A percentile compares a stretch with the other conserved stretches of the same genome.
Evolutionary conservation across 2,888 invertebrate species (phyloP).

Genomic region (Pristionchus japonicus): DNA sequence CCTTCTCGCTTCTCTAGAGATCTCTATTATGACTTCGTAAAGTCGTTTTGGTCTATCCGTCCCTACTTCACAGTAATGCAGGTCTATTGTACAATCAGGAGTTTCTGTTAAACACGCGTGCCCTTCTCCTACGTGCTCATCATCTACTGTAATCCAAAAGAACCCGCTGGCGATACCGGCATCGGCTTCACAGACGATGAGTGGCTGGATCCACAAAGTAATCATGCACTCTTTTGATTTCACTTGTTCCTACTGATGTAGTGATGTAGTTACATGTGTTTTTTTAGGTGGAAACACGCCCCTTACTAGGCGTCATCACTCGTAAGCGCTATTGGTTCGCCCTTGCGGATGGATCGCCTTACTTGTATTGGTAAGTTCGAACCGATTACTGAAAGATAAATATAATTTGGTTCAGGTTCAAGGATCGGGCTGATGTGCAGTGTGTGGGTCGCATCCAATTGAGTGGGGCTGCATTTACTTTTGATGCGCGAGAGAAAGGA

Average conservation of each 20-base stretch:
- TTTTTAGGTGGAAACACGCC: constrained; percentile 59
- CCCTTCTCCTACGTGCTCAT: background rate
- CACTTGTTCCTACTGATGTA: too few relatives aligned
- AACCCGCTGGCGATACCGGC: constrained; percentile 23
- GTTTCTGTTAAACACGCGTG: too few relatives aligned
- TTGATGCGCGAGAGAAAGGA: constrained; percentile 68
- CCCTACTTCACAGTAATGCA: too few relatives aligned
- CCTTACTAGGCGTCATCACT: constrained; percentile 58
- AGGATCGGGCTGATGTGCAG: constrained; percentile 66
- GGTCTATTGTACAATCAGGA: too few relatives aligned
- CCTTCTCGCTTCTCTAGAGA: too few relatives aligned
- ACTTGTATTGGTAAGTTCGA: constrained; percentile 72
- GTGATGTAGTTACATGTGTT: too few relatives aligned
- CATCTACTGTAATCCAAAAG: background rate
- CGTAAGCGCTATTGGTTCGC: constrained; percentile 69
- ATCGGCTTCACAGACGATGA: constrained; percentile 4
- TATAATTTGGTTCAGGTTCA: constrained; percentile 36
- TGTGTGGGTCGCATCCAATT: constrained; percentile 65
- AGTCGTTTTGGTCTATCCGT: too few relatives aligned
- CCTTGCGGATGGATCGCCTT: constrained; percentile 64
- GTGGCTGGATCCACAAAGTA: constrained; percentile 48
- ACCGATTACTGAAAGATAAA: too few relatives aligned
- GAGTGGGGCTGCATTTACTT: constrained; percentile 70
- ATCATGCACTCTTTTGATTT: too few relatives aligned
- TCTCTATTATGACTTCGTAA: too few relatives aligned